Base-by-base conservation (phyloP, 2,888 invertebrate species). In the Nephrotoma guestfalica region DNA sequence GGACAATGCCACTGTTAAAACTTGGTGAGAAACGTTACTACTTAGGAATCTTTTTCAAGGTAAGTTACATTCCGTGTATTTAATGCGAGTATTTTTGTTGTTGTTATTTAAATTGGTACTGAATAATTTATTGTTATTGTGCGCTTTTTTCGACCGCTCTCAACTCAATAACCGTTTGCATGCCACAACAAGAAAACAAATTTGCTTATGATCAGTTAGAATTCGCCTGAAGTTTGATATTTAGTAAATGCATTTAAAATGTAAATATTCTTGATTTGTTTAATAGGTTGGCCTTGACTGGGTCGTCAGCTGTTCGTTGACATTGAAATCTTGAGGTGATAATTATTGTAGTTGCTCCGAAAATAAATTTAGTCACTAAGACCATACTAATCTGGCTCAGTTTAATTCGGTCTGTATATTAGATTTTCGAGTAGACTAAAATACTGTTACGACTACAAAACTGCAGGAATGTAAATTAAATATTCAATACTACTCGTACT, bases 11-110 rank as follows among this genome's bases (percentile, higher is more conserved):
- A 9, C 92, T 97, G 87, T 93, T 96, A 88, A 97, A 96, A 90
- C 94, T 96, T 85, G 97, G 97, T 83, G 96, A 97, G 90, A 97
- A 97, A 91, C 93, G 96, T 89, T 97, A 97, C 90, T 97, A 97
- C 91, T 92, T 97, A 89, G 97, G 97, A 90, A 97, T 97, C 91
- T 97, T 97, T 92, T 97, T 97, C 92, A 97, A 97, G 96, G 97
- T 97, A 93, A 93, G 91, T 90, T 13, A 88, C 89, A 90, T 90
- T 84, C 41, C 84, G 57, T 47, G 30, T 30, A 30, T 30, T 30
- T 30, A 30, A 30, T 30, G 43, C 43, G 57, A 41, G 84, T n/a
- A 13, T 84, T 41, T 3, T 84, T 41, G 84, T 71, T 71, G 18
- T 71, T 30, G 71, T 71, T 3, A 30, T 30, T 30, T 30, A 30